A percentile compares a stretch with the other conserved stretches of the same genome.
These are phyloP conservation scores for Hippocampus barbouri DNA, from an alignment of 2,113 vertebrate genomes.

Conservation along the genomic window DNA sequence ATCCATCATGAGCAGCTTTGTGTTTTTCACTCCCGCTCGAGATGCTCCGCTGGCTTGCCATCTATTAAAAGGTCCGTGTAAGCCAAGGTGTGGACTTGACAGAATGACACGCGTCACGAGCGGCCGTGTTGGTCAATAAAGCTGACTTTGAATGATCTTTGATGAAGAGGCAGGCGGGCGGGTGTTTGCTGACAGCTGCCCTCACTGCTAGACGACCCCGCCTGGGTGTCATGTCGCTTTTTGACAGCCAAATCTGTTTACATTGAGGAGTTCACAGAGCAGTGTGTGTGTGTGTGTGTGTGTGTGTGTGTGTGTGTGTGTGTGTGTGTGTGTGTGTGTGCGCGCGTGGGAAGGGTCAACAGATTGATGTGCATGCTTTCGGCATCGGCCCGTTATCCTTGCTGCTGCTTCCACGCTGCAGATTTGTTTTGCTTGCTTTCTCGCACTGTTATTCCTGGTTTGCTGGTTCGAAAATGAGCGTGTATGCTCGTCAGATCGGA, in stretches of 20 bases:
- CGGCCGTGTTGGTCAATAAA: constrained; percentile 64
- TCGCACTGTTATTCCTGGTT: constrained; percentile 58
- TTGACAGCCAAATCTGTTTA: constrained; percentile 70
- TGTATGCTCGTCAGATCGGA: constrained; percentile 55
- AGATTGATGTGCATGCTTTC: constrained; percentile 15
- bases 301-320: constrained; percentile 4
- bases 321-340: background rate
- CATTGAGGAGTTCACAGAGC: constrained; percentile 40
- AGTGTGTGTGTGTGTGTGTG: constrained; percentile 4
- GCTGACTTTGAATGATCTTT: constrained; percentile 58
- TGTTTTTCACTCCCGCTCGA: constrained; percentile 29
- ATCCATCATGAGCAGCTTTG: constrained; percentile 42
- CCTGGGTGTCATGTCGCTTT: constrained; percentile 62
- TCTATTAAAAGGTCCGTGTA: constrained; percentile 48
- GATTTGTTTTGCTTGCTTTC: constrained; percentile 22
- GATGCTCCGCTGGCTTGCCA: constrained; percentile 46
- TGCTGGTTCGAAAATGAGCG: constrained; percentile 59
- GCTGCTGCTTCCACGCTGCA: constrained; percentile 42
- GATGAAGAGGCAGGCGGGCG: constrained; percentile 67
- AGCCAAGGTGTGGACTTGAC: constrained; percentile 54
- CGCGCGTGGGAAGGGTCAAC: background rate
- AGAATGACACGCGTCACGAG: constrained; percentile 59
- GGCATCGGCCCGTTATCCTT: constrained; percentile 26
- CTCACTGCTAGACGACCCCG: constrained; percentile 63
- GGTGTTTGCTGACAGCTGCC: constrained; percentile 66